Evolutionary conservation across 2,888 invertebrate species (phyloP), one percentile per base, ranked within the genome.

Genomic region (Hemithea aestivaria): DNA sequence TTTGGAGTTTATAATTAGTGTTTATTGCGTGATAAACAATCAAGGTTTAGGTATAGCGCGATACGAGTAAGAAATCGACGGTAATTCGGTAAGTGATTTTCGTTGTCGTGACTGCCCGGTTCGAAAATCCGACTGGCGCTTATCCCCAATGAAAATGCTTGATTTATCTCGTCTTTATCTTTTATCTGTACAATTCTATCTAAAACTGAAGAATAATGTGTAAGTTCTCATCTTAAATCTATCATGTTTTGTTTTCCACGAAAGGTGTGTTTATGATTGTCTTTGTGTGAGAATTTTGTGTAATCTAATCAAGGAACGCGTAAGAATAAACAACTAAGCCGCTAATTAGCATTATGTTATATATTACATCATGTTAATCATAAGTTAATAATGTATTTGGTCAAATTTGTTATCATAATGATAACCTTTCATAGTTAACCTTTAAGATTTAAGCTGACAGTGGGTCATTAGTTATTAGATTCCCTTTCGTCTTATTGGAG

Each of bases 121-220:
- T 34, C 12, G 39, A 10, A 50, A 53, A 48, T 44, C 49, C 51
- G 41, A 45, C 35, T 36, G 32, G 31, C 39, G 34, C 46, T 30
- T 31, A 51, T 52, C 51, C 53, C 46, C 55, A 52, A 54, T 40
- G 48, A 54, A 56, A 53, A 64, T 48, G 53, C 26, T 40, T 27
- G 38, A 43, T 70, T 82, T 82, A 84, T 85, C 84, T 75, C 52
- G 53, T 42, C 69, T 68, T 78, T 85, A 84, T 82, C 83, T 68
- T 46, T 51, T 84, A 83, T 80, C 82, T 59, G 60, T 60, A 45
- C 55, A 73, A n/a, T n/a, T 77, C 72, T 65, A 50, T 53, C 63
- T 70, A 70, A 73, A 67, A 65, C 54, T 54, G 58, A 71, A 56
- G 48, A 47, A 66, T 48, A 54, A 55, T 64, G 50, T 51, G 48